A percentile compares a stretch with the other conserved stretches of the same genome.
Conservation (phyloP, 1,140 invertebrate species). For the Rhyzopertha dominica region DNA sequence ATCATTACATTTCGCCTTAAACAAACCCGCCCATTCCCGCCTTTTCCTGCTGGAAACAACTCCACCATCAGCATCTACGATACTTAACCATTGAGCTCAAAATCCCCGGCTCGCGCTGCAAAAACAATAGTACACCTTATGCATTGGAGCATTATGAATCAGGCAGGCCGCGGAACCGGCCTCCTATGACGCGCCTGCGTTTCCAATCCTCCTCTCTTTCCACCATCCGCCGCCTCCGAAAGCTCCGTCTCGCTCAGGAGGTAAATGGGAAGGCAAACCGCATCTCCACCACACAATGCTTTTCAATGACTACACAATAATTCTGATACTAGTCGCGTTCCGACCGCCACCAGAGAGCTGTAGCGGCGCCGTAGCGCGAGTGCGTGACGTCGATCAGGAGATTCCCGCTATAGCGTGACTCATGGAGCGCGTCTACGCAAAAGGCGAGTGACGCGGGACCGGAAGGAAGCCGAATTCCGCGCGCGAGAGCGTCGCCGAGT, state of each 20-base stretch:
- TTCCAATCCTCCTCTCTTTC: constrained; percentile 16
- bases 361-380: constrained; percentile 3
- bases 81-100: constrained; percentile 21
- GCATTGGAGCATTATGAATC: constrained; percentile 24
- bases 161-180: constrained; percentile 23
- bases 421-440: too few species aligned
- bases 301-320: constrained; percentile 16
- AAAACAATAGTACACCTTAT: constrained; percentile 33
- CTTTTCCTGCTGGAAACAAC: too few species aligned
- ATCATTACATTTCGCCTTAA: too few species aligned
- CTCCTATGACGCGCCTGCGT: constrained; percentile 24
- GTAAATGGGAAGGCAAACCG: constrained; percentile 16
- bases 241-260: constrained; percentile 16
- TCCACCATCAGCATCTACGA: too few species aligned
- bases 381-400: too few species aligned
- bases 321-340: constrained; percentile 19
- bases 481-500: background rate
- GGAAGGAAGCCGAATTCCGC: too few species aligned
- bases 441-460: too few species aligned
- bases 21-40: too few species aligned
- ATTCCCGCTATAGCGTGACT: too few species aligned
- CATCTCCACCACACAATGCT: constrained; percentile 13
- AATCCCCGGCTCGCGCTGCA: constrained; percentile 23
- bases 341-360: constrained; percentile 13
- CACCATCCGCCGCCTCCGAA: background rate